phyloP scores from a whole-genome alignment of 2,797 vertebrate species.

The Rhinichthys osculus region DNA sequence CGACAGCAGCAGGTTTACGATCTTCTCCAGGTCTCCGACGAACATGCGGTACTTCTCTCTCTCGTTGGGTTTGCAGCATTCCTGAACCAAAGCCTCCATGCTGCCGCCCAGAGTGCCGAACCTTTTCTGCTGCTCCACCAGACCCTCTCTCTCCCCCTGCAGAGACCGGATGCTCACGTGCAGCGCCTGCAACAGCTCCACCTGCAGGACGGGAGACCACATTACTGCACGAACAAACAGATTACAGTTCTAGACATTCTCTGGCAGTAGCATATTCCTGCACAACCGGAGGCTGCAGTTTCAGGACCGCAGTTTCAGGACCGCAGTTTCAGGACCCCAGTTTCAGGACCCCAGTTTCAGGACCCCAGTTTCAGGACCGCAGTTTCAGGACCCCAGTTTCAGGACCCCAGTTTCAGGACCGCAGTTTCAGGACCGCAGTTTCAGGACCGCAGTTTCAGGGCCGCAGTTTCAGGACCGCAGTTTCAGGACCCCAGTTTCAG shows the following conservation, averaged over 20 bases:
- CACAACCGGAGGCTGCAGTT: no score
- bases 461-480: no score
- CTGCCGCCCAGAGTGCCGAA: conserved; percentile 82
- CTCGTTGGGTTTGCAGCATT: conserved; percentile 89
- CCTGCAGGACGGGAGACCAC: conserved; percentile 70
- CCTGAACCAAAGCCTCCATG: conserved; percentile 83
- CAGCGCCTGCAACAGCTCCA: conserved; percentile 87
- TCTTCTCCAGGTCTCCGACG: conserved; percentile 93
- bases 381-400: no score
- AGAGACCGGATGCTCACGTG: conserved; percentile 80
- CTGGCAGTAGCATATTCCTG: no score
- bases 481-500: no score
- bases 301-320: no score
- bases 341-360: no score
- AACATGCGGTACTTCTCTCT: conserved; percentile 95
- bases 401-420: no score
- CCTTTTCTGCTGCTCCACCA: conserved; percentile 81
- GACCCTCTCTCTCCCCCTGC: conserved; percentile 82
- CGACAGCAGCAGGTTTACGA: conserved; percentile 95
- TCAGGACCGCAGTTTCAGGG: no score
- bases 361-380: no score
- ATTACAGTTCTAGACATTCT: neutral
- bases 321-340: no score
- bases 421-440: no score
- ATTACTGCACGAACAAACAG: neutral